Evolutionary conservation across 2,113 vertebrate species (phyloP), one percentile per base, ranked within the genome.

Genomic region (Boulengeromyrus knoepffleri): DNA sequence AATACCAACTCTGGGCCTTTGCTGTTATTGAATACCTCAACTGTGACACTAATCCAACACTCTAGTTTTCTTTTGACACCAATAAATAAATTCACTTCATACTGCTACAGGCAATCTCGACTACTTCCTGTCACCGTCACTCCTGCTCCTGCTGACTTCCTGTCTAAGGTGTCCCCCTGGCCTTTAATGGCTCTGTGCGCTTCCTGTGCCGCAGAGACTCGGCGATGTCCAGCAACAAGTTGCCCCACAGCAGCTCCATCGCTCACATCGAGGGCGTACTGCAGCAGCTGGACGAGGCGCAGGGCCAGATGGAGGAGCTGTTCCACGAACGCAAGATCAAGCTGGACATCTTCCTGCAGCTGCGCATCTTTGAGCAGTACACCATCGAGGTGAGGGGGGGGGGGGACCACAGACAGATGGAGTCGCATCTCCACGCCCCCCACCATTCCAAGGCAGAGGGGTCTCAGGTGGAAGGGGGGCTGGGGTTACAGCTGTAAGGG

Each of bases 321-420:
- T 99, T 99, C 92, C 98, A 99, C 0, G 99, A 99, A 88, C 96
- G 98, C 89, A 99, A 98, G 93, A 99, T 99, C 93, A 99, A 99
- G 92, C 96, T 99, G 93, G 98, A 99, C 93, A 99, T 99, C 93
- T 99, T 99, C 92, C 96, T 99, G 83, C 99, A 99, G 94, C 95
- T 99, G 6, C 97, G 98, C 87, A 98, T 99, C 94, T 99, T 99
- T 91, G 98, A 99, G 91, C 99, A 99, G 93, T 99, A 99, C 88
- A 99, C 98, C 24, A 98, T 99, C 3, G 99, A 99, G 97, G 99
- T 99, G 92, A 93, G 49, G 24, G 86, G 24, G 21, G 21, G 53
- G 85, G 24, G 21, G 52, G 50, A 8, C n/a, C 36, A 49, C 1
- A 3, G 17, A 15, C 42, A 27, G 85, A 77, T 12, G 39, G 47